A percentile compares a stretch with the other conserved stretches of the same genome.
phyloP scores from a whole-genome alignment of 2,888 invertebrate species.

The Ganaspis brasiliensis region DNA sequence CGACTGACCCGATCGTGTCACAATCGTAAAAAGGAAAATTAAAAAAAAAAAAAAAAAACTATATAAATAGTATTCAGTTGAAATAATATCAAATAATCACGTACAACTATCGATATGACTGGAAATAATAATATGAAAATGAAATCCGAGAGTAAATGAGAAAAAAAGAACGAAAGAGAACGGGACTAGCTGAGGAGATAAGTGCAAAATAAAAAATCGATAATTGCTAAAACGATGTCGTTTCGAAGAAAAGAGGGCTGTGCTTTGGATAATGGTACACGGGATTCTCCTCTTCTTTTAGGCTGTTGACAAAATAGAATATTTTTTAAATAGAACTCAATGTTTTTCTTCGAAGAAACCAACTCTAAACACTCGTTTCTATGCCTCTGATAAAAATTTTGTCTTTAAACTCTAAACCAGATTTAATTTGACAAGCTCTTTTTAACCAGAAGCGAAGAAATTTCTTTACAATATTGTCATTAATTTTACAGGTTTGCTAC shows the following conservation, averaged over 20 bases:
- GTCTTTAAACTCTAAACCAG: not conserved
- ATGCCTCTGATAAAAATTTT: conserved; percentile 36
- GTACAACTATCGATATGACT: conserved; percentile 51
- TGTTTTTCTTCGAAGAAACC: conserved; percentile 19
- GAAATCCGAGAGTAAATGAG: conserved; percentile 46
- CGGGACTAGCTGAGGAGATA: conserved; percentile 47
- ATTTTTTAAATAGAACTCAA: conserved; percentile 23
- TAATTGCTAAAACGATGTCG: conserved; percentile 65
- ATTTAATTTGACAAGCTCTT: conserved; percentile 7
- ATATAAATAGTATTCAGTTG: no score
- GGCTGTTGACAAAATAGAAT: conserved; percentile 83
- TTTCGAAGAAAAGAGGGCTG: conserved; percentile 70
- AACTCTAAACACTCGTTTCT: conserved; percentile 26
- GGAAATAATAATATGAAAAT: not conserved
- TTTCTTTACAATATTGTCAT: not conserved
- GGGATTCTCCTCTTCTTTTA: conserved; percentile 84
- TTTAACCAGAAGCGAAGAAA: conserved; percentile 43
- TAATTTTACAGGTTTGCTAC: no score
- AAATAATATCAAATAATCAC: conserved; percentile 25
- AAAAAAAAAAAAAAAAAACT: conserved; percentile 36
- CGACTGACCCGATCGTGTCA: conserved; percentile 59
- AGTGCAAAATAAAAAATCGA: conserved; percentile 57
- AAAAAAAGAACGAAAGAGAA: conserved; percentile 50
- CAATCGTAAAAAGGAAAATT: conserved; percentile 47
- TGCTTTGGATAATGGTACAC: conserved; percentile 79